These are phyloP conservation scores for Aricia agestis DNA, from an alignment of 1,140 invertebrate species.

Conservation along the genomic window DNA sequence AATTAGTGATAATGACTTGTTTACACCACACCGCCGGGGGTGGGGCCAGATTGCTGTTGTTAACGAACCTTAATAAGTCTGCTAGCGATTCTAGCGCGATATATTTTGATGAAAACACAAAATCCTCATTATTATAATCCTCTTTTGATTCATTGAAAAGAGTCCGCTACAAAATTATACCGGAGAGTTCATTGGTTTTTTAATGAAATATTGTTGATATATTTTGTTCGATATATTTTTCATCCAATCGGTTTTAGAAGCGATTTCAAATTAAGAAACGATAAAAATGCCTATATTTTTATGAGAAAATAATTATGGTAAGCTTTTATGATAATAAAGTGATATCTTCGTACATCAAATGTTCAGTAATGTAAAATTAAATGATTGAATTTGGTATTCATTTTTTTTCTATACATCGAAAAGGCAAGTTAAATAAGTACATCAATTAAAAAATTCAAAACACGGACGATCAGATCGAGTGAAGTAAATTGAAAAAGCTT, in stretches of 20 bases:
- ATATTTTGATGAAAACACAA: constrained; percentile 34
- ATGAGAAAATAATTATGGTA: no score
- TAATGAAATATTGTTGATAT: neutral
- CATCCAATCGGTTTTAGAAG: no score
- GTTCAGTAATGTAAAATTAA: no score
- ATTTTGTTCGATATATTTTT: neutral
- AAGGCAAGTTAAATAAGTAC: no score
- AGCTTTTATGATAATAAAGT: no score
- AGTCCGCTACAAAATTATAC: neutral
- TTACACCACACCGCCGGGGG: constrained; percentile 21
- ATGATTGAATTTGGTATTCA: no score
- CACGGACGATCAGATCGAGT: constrained; percentile 22
- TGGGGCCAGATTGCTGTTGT: constrained; percentile 42
- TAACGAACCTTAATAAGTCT: constrained; percentile 52
- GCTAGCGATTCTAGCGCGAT: constrained; percentile 28
- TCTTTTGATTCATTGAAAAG: neutral
- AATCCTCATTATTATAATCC: constrained; percentile 27
- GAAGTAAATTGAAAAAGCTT: constrained; percentile 48
- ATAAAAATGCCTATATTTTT: no score
- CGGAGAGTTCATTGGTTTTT: neutral
- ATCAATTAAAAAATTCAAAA: constrained; percentile 15
- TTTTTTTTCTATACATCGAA: no score
- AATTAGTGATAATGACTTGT: constrained; percentile 5
- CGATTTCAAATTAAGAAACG: no score
- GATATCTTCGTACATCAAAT: no score